A percentile compares a stretch with the other conserved stretches of the same genome.
Evolutionary conservation across 2,888 invertebrate genomes (phyloP).

Genomic region (Acrocyrtus sp.): DNA sequence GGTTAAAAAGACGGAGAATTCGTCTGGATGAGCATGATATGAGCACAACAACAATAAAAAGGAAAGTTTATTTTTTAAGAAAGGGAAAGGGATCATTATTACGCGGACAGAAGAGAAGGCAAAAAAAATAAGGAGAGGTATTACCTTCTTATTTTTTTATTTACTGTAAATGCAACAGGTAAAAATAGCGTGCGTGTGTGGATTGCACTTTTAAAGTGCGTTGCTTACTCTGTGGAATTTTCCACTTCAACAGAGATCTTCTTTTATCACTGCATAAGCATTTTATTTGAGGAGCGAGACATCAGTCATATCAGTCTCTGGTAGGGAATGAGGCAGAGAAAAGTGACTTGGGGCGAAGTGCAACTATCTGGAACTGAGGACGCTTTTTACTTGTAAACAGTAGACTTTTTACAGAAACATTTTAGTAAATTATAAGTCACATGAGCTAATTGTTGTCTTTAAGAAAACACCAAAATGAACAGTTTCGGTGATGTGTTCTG

Average conservation of each 20-base stretch:
- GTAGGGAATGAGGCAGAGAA: background rate
- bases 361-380: too few relatives aligned
- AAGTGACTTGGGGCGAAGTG: background rate
- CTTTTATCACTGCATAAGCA: background rate
- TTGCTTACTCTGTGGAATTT: background rate
- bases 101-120: background rate
- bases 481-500: too few relatives aligned
- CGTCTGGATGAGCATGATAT: background rate
- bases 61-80: background rate
- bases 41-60: constrained; percentile 1
- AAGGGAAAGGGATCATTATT: constrained; percentile 17
- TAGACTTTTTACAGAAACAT: too few relatives aligned
- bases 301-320: background rate
- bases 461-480: too few relatives aligned
- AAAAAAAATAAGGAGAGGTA: background rate
- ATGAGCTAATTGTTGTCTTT: too few relatives aligned
- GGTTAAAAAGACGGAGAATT: background rate
- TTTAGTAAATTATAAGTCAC: too few relatives aligned
- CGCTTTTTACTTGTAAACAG: too few relatives aligned
- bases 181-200: background rate
- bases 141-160: too few relatives aligned
- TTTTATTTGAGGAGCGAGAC: background rate
- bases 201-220: too few relatives aligned
- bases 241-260: too few relatives aligned
- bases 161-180: too few relatives aligned